Conservation (phyloP, 2,888 invertebrate genomes). For the Ichneumoninae sp. region DNA sequence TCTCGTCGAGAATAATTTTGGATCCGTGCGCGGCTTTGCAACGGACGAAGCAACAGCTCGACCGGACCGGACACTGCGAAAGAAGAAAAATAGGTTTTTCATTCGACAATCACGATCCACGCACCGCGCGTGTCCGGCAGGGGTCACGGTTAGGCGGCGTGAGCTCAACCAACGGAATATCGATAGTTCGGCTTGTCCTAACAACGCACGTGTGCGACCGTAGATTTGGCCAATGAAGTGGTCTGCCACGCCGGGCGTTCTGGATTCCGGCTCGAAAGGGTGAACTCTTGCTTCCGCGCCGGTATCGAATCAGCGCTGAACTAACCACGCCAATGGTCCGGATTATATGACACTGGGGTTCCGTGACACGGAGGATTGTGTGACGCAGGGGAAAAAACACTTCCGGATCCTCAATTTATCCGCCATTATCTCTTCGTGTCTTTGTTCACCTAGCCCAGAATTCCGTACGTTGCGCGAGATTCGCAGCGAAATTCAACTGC, state of each 20-base stretch:
- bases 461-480: too few species aligned
- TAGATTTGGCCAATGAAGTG: conserved; percentile 83
- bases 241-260: conserved; percentile 42
- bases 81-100: conserved; percentile 71
- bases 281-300: conserved; percentile 54
- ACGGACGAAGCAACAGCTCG: neutral
- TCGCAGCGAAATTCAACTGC: too few species aligned
- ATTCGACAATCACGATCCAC: conserved; percentile 78
- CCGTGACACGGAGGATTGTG: neutral
- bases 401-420: too few species aligned
- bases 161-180: conserved; percentile 70
- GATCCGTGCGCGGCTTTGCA: neutral
- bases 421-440: too few species aligned
- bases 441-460: too few species aligned
- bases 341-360: neutral
- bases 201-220: conserved; percentile 82
- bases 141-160: conserved; percentile 51
- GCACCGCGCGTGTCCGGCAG: conserved; percentile 76
- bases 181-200: conserved; percentile 80
- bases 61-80: neutral
- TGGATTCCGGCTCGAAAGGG: conserved; percentile 73
- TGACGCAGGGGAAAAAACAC: too few species aligned
- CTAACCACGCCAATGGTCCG: conserved; percentile 24
- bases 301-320: conserved; percentile 13
- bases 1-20: neutral